Conservation (phyloP, 2,113 vertebrate genomes). For the Hippocampus abdominalis region DNA sequence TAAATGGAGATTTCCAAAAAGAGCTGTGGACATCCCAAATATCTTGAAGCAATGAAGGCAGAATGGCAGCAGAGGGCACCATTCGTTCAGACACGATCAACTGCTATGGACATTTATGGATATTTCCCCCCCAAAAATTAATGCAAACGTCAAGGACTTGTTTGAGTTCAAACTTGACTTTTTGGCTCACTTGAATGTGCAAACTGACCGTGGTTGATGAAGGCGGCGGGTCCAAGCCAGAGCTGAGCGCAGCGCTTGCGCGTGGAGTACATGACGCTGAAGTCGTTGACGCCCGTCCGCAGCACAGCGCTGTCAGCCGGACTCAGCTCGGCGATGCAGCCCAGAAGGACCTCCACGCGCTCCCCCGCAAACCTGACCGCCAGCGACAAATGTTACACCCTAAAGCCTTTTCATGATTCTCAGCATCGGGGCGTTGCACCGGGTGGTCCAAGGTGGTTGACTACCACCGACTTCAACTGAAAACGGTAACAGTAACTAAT, state of each 20-base stretch:
- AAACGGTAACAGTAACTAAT: neutral
- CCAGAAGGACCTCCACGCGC: slow-evolving; percentile 82
- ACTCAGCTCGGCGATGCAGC: slow-evolving; percentile 85
- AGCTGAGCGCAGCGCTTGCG: slow-evolving; percentile 87
- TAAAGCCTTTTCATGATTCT: neutral
- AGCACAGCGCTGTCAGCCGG: slow-evolving; percentile 80
- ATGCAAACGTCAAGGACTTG: no score
- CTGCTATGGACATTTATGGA: no score
- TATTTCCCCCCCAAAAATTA: no score
- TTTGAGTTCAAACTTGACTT: neutral
- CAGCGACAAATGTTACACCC: neutral
- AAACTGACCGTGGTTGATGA: slow-evolving; percentile 89
- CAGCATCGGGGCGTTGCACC: neutral
- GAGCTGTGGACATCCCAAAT: neutral
- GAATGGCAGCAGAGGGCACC: neutral
- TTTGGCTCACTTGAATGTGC: neutral
- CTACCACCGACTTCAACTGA: no score
- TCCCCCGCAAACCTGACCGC: slow-evolving; percentile 79
- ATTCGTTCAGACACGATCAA: neutral
- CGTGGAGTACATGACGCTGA: slow-evolving; percentile 94
- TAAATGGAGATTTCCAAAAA: no score
- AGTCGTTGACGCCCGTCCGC: slow-evolving; percentile 84
- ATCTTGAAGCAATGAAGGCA: neutral
- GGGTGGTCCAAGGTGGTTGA: no score
- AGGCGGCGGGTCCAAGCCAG: slow-evolving; percentile 88